phyloP scores from a whole-genome alignment of 2,113 vertebrate species.

The Brachypteracias leptosomus region DNA sequence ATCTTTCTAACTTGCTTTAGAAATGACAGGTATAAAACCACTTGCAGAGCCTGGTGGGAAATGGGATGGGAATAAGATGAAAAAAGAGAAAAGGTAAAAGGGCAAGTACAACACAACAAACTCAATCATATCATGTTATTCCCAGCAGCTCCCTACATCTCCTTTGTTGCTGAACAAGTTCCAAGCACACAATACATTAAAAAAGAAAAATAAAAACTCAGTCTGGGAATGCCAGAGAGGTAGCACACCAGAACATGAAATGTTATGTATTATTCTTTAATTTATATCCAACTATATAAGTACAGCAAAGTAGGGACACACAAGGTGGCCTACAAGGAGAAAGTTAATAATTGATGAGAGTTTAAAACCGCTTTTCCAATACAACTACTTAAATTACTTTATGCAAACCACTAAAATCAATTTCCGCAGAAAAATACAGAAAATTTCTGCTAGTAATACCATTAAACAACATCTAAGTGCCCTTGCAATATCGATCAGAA shows the following conservation, averaged over 20 bases:
- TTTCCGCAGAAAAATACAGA: not conserved
- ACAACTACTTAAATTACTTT: not conserved
- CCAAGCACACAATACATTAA: not conserved
- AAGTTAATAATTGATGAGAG: conserved; percentile 27
- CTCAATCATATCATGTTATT: not conserved
- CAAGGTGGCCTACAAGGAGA: not conserved
- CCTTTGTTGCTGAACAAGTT: not conserved
- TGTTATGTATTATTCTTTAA: not conserved
- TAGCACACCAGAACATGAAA: not conserved
- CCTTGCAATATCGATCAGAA: not conserved
- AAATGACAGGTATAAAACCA: too few species aligned
- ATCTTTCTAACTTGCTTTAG: too few species aligned
- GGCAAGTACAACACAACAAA: not conserved
- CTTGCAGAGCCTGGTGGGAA: not conserved
- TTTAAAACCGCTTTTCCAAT: not conserved
- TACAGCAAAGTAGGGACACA: not conserved
- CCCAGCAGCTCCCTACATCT: not conserved
- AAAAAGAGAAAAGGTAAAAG: not conserved
- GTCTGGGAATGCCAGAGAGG: not conserved
- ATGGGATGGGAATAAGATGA: not conserved
- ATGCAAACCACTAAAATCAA: conserved; percentile 4
- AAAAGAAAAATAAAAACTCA: not conserved
- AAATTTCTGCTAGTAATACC: not conserved
- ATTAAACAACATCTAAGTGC: not conserved
- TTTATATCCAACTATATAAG: not conserved